Percentiles rank a stretch among this genome's conserved stretches.
These are phyloP conservation scores for Apodemia zela DNA, from an alignment of 2,888 invertebrate species.

Conservation along the genomic window DNA sequence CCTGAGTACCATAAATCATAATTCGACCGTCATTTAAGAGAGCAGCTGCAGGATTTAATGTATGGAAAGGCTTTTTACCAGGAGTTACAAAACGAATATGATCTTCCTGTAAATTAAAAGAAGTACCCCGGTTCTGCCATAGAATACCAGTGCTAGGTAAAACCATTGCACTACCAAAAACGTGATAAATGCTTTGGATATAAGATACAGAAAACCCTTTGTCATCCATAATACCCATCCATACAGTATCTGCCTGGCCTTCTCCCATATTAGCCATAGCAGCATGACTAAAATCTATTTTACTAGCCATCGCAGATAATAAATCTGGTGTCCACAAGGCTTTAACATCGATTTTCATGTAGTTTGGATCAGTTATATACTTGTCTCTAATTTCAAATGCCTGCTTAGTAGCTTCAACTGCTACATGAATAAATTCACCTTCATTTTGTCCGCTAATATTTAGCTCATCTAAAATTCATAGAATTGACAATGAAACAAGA, in stretches of 20 bases:
- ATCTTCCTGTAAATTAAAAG: slow-evolving; percentile 49
- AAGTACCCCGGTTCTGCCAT: slow-evolving; percentile 64
- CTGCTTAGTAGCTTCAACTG: slow-evolving; percentile 53
- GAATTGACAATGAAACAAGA: slow-evolving; percentile 54
- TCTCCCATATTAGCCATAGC: slow-evolving; percentile 42
- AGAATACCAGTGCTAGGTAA: slow-evolving; percentile 64
- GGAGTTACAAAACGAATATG: slow-evolving; percentile 52
- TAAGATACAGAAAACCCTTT: slow-evolving; percentile 69
- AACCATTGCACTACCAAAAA: slow-evolving; percentile 60
- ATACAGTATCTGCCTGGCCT: slow-evolving; percentile 64
- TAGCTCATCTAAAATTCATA: slow-evolving; percentile 60
- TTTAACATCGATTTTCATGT: slow-evolving; percentile 54
- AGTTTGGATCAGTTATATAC: slow-evolving; percentile 59
- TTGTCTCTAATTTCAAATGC: slow-evolving; percentile 36
- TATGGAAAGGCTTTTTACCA: slow-evolving; percentile 66
- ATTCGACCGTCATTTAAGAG: slow-evolving; percentile 60
- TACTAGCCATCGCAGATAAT: slow-evolving; percentile 50
- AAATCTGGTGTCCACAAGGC: slow-evolving; percentile 44
- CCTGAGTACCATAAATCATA: slow-evolving; percentile 63
- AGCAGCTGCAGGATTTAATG: slow-evolving; percentile 64
- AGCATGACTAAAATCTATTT: slow-evolving; percentile 45
- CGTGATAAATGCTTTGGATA: slow-evolving; percentile 65
- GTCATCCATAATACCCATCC: slow-evolving; percentile 68
- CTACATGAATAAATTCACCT: slow-evolving; percentile 57
- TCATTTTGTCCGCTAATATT: slow-evolving; percentile 56